A percentile compares a stretch with the other conserved stretches of the same genome.
These are phyloP conservation scores for Gallinago stenura DNA, from an alignment of 2,797 vertebrate genomes.

Conservation along the genomic window DNA sequence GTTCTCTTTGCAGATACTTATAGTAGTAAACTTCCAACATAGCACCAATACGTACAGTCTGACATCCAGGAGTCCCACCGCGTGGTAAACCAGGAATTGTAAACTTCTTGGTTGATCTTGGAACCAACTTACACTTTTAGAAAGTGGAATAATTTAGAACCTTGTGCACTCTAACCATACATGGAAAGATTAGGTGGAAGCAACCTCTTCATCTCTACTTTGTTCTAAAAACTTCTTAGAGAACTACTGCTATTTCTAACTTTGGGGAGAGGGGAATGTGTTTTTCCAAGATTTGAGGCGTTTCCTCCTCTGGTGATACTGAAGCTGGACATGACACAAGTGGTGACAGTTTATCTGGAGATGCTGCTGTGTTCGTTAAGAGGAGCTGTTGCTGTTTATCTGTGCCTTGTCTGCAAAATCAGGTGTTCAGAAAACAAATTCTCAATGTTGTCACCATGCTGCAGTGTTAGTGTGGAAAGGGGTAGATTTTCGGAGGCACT, in stretches of 20 bases:
- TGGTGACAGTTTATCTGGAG: constrained; percentile 83
- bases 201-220: neutral
- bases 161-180: neutral
- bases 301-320: constrained; percentile 4
- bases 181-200: neutral
- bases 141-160: neutral
- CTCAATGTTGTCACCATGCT: constrained; percentile 70
- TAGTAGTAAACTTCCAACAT: neutral
- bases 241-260: neutral
- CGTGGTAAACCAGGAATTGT: neutral
- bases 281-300: neutral
- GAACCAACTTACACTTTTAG: neutral
- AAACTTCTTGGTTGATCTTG: neutral
- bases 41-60: fast-evolving
- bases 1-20: neutral
- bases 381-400: constrained; percentile 76
- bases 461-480: constrained; percentile 12
- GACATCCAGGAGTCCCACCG: neutral
- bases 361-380: constrained; percentile 74
- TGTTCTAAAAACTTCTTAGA: neutral
- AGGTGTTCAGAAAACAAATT: constrained; percentile 57
- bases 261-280: neutral
- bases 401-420: constrained; percentile 77
- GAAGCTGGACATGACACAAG: constrained; percentile 28
- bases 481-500: neutral